Conservation (phyloP, 2,113 vertebrate species). For the Aix galericulata region DNA sequence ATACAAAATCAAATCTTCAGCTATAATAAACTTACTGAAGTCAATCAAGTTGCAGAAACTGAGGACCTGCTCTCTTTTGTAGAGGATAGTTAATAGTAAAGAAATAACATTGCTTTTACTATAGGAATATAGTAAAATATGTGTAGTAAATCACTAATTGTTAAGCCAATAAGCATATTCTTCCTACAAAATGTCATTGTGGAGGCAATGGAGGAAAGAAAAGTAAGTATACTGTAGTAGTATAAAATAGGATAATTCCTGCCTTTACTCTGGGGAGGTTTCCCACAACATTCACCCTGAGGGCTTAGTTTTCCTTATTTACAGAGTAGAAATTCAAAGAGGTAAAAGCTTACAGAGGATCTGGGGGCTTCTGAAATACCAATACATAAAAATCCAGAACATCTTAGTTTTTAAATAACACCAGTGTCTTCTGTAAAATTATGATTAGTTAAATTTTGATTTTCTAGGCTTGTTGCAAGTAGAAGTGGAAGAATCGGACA, state of each 20-base stretch:
- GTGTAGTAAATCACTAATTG: neutral
- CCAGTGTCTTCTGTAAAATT: conserved; percentile 25
- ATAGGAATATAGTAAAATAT: neutral
- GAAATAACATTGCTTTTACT: neutral
- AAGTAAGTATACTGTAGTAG: neutral
- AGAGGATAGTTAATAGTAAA: neutral
- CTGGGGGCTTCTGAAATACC: neutral
- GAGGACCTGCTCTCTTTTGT: neutral
- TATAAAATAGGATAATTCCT: neutral
- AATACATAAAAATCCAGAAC: neutral
- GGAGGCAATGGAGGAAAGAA: neutral
- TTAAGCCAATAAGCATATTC: neutral
- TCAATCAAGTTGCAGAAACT: neutral
- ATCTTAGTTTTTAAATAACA: neutral
- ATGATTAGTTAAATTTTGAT: conserved; percentile 57
- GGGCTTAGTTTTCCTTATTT: neutral
- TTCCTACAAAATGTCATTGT: neutral
- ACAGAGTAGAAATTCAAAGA: neutral
- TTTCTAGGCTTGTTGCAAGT: conserved; percentile 61
- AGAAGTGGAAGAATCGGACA: conserved; percentile 47
- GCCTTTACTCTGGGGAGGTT: neutral
- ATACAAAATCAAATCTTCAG: neutral
- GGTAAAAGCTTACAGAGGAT: neutral
- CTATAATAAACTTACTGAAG: neutral
- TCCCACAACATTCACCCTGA: neutral